Percentiles rank a stretch among this genome's conserved stretches.
These are phyloP conservation scores for Tiphia femorata DNA, from an alignment of 2,888 invertebrate genomes.

Conservation along the genomic window DNA sequence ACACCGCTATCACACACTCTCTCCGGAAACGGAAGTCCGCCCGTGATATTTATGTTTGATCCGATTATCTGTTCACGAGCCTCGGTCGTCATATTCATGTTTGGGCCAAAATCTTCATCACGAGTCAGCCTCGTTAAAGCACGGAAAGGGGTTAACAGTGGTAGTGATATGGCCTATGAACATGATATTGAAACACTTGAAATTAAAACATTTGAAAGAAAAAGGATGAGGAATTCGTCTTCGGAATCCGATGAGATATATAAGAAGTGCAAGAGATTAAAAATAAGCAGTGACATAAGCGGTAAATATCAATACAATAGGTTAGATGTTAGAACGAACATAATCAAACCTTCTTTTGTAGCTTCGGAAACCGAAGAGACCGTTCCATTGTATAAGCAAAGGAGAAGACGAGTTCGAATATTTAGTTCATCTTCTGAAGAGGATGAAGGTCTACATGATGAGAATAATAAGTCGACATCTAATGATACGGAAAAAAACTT, in stretches of 20 bases:
- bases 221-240: slow-evolving; percentile 10
- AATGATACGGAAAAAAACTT: slow-evolving; percentile 17
- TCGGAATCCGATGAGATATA: slow-evolving; percentile 12
- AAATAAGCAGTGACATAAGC: slow-evolving; percentile 14
- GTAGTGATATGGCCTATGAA: slow-evolving; percentile 12
- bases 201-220: slow-evolving; percentile 12
- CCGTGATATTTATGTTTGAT: no score
- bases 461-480: slow-evolving; percentile 15
- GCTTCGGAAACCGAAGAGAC: slow-evolving; percentile 13
- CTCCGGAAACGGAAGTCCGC: no score
- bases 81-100: no score
- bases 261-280: slow-evolving; percentile 13
- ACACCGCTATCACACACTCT: no score
- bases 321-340: slow-evolving; percentile 13
- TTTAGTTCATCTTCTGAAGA: slow-evolving; percentile 20
- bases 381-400: slow-evolving; percentile 15
- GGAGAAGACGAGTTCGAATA: slow-evolving; percentile 16
- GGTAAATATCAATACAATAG: slow-evolving; percentile 14
- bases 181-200: slow-evolving; percentile 12
- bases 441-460: slow-evolving; percentile 16
- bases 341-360: slow-evolving; percentile 18
- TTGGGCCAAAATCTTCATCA: no score
- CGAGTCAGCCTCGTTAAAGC: no score
- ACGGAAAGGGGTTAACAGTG: no score
- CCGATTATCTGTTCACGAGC: no score